Evolutionary conservation across 2,113 vertebrate species (phyloP).

Genomic region (Hystrix cristata): DNA sequence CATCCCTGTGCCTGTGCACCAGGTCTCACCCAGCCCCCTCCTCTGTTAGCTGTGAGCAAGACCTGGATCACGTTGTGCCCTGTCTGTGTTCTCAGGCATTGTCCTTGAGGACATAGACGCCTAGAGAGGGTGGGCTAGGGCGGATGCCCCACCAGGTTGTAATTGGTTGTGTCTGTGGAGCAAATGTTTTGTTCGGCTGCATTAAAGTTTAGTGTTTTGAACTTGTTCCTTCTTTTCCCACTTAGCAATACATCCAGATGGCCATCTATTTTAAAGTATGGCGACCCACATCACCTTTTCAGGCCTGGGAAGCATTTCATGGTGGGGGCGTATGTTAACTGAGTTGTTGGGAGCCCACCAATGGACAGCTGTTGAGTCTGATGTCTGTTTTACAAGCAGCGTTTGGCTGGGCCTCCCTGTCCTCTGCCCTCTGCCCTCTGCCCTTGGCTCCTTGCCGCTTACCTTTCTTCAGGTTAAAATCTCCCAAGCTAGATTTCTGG

Average conservation of each 20-base stretch:
- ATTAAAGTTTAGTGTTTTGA: no score
- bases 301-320: background rate
- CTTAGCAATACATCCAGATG: background rate
- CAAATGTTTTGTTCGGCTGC: no score
- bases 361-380: background rate
- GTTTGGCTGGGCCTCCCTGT: background rate
- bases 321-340: fast-evolving
- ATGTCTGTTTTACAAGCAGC: background rate
- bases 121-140: no score
- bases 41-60: background rate
- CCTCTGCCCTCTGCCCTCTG: background rate
- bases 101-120: background rate
- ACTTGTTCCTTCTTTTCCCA: background rate
- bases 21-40: no score
- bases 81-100: background rate
- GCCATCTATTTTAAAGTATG: background rate
- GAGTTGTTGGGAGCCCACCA: fast-evolving
- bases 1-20: no score
- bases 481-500: background rate
- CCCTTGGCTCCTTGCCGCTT: background rate
- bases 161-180: no score
- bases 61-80: no score
- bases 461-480: background rate
- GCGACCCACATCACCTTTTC: background rate
- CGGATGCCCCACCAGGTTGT: background rate